Base-by-base conservation (phyloP, 2,113 vertebrate species). In the Podocnemis expansa region DNA sequence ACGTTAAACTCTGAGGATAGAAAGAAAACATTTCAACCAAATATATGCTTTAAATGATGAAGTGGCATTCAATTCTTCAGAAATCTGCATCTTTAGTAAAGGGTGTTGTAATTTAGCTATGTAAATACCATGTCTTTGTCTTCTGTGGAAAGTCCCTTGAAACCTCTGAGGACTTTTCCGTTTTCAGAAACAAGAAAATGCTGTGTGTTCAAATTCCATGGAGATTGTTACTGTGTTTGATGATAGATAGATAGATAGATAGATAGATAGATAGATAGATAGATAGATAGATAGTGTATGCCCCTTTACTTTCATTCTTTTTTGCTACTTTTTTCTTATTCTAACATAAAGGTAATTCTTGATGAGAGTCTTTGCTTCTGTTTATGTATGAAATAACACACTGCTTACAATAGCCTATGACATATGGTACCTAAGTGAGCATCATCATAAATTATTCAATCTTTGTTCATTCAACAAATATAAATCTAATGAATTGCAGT, bases 381-480 rank as follows among this genome's bases (percentile, higher is more conserved):
- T 97, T 93, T 96, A 89, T 96, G 80, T 58, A 93, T 85, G 96
- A 91, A 87, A 76, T 41, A 1, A 16, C 91, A 93, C 56, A 81
- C 52, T 54, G 82, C 82, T 94, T 58, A 82, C 89, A 95, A 85
- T 89, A 58, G 1, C 43, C 1, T 76, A 73, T 41, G 86, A 94
- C 93, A 97, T 96, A 97, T 95, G 94, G 93, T 82, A 94, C 84
- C 94, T 96, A 95, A 96, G 91, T 96, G 93, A 93, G 87, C 91
- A 95, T 86, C 1, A 2, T 87, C 90, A 96, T 97, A 96, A 97
- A 97, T 97, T 95, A 97, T 97, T 96, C 94, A 97, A 87, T 75
- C 63, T 93, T 94, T 82, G 86, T 78, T 93, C 89, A 45, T 82
- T 94, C 78, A 31, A 27, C 93, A 93, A 93, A 95, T 0, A 2